Percentiles rank a stretch among this genome's conserved stretches.
Evolutionary conservation across 2,888 invertebrate genomes (phyloP).

Genomic region (Lymantria dispar): DNA sequence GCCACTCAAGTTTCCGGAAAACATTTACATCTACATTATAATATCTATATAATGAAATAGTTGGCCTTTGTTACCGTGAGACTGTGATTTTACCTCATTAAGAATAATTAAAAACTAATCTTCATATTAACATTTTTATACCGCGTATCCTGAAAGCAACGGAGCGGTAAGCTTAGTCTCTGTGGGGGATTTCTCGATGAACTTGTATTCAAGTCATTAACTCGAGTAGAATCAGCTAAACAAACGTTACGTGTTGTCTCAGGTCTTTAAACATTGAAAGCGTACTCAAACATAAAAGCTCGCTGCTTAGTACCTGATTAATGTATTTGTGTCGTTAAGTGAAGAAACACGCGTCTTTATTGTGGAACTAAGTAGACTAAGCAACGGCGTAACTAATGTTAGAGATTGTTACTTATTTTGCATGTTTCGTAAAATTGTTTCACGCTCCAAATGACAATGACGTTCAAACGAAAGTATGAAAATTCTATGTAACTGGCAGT

Average conservation of each 20-base stretch:
- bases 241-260: constrained; percentile 18
- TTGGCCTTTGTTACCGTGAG: constrained; percentile 59
- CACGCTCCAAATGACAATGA: constrained; percentile 75
- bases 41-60: constrained; percentile 37
- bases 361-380: constrained; percentile 68
- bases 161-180: constrained; percentile 16
- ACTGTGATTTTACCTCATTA: constrained; percentile 63
- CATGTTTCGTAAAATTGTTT: constrained; percentile 81
- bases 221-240: constrained; percentile 24
- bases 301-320: constrained; percentile 44
- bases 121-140: constrained; percentile 44
- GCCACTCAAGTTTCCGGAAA: constrained; percentile 27
- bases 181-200: constrained; percentile 18
- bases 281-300: constrained; percentile 36
- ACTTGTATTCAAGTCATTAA: constrained; percentile 21
- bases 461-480: constrained; percentile 75
- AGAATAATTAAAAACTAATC: constrained; percentile 61
- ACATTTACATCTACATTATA: constrained; percentile 9
- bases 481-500: constrained; percentile 33
- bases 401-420: constrained; percentile 81
- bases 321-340: constrained; percentile 67
- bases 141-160: constrained; percentile 15
- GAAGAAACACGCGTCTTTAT: constrained; percentile 70
- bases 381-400: constrained; percentile 79
- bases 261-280: constrained; percentile 14